A percentile compares a stretch with the other conserved stretches of the same genome.
phyloP scores from a whole-genome alignment of 2,113 vertebrate species.

The Antechinus flavipes region DNA sequence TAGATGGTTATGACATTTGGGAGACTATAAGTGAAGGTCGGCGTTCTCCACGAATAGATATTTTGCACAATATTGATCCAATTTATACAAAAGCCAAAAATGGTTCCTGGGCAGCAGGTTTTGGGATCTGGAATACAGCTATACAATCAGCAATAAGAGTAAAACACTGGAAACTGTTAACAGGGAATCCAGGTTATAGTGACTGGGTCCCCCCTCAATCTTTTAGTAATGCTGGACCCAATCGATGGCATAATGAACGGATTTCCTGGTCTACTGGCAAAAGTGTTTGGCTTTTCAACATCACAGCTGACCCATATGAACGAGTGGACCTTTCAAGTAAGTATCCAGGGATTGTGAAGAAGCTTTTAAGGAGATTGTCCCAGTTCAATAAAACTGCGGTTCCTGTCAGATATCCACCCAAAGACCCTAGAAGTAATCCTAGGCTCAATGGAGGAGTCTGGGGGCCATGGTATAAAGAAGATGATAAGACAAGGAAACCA shows the following conservation, averaged over 20 bases:
- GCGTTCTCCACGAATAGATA: constrained; percentile 94
- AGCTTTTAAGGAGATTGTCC: constrained; percentile 90
- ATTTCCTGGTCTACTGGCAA: constrained; percentile 92
- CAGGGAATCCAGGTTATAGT: constrained; percentile 94
- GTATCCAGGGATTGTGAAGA: constrained; percentile 93
- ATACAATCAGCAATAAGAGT: constrained; percentile 95
- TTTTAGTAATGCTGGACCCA: constrained; percentile 90
- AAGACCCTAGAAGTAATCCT: constrained; percentile 96
- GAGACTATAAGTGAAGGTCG: constrained; percentile 96
- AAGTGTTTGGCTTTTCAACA: constrained; percentile 98
- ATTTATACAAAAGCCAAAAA: constrained; percentile 95
- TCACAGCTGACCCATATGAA: constrained; percentile 96
- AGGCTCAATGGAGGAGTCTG: constrained; percentile 96
- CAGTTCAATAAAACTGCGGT: constrained; percentile 95
- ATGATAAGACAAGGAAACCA: constrained; percentile 83
- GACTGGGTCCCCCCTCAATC: constrained; percentile 99
- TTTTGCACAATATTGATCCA: constrained; percentile 98
- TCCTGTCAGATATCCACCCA: constrained; percentile 94
- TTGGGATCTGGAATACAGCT: constrained; percentile 96
- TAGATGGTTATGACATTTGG: constrained; percentile 98
- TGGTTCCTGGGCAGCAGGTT: constrained; percentile 95
- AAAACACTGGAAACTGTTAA: constrained; percentile 96
- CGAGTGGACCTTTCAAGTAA: constrained; percentile 92
- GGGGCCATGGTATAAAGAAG: constrained; percentile 96
- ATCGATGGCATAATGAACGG: constrained; percentile 93